Evolutionary conservation across 1,140 invertebrate species (phyloP).

Genomic region (Macrobrachium nipponense): DNA sequence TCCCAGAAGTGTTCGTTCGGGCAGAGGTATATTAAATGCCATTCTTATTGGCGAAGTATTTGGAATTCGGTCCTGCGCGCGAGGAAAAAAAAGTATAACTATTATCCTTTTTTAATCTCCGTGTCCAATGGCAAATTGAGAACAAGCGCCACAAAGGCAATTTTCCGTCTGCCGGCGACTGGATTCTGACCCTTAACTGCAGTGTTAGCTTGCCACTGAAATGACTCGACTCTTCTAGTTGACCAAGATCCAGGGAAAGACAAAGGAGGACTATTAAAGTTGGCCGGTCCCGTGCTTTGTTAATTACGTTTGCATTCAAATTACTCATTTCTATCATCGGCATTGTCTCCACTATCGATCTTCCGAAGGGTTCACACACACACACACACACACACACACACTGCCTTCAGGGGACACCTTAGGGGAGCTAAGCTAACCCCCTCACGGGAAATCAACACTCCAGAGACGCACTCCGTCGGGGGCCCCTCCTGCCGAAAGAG

Average conservation of each 20-base stretch:
- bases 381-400: background rate
- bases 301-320: conserved; percentile 63
- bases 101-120: background rate
- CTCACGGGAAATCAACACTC: too few relatives aligned
- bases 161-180: background rate
- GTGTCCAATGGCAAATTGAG: conserved; percentile 1
- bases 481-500: too few relatives aligned
- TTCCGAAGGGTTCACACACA: background rate
- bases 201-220: background rate
- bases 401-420: background rate
- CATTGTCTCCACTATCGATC: conserved; percentile 60
- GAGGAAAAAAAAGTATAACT: conserved; percentile 19
- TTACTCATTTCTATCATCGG: conserved; percentile 61
- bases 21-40: background rate
- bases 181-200: background rate
- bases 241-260: conserved; percentile 43
- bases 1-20: conserved; percentile 37
- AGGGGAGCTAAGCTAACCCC: background rate
- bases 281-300: conserved; percentile 33
- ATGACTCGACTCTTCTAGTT: conserved; percentile 15
- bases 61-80: conserved; percentile 27
- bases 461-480: too few relatives aligned
- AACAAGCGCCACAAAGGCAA: background rate
- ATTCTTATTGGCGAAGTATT: conserved; percentile 25
- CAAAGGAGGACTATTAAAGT: conserved; percentile 56